Evolutionary conservation across 2,888 invertebrate genomes (phyloP).

Genomic region (Diploptera punctata): DNA sequence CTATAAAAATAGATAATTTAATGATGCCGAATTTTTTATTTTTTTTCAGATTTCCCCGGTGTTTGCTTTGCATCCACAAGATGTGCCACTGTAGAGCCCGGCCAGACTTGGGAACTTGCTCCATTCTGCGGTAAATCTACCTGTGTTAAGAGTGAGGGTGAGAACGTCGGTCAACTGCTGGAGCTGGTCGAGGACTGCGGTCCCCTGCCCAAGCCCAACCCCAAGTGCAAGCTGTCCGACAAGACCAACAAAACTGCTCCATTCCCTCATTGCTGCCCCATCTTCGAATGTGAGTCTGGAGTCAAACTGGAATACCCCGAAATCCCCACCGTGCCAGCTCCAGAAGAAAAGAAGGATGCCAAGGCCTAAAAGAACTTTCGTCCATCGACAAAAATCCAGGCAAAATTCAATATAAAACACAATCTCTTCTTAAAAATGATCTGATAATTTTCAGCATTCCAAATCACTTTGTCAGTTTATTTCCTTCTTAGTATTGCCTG

Average conservation of each 20-base stretch:
- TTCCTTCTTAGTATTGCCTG: too few species aligned
- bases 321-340: conserved; percentile 64
- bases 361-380: neutral
- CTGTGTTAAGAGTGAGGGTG: conserved; percentile 77
- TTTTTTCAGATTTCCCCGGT: conserved; percentile 80
- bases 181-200: conserved; percentile 91
- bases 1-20: too few species aligned
- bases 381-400: neutral
- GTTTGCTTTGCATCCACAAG: conserved; percentile 91
- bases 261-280: conserved; percentile 87
- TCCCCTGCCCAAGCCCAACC: conserved; percentile 84
- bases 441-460: too few species aligned
- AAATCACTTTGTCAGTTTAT: too few species aligned
- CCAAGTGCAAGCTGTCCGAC: conserved; percentile 84
- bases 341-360: conserved; percentile 47
- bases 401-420: neutral
- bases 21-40: too few species aligned
- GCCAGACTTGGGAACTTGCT: conserved; percentile 82
- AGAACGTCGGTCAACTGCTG: conserved; percentile 74
- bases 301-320: conserved; percentile 87
- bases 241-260: conserved; percentile 89
- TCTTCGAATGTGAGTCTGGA: conserved; percentile 85
- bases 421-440: too few species aligned
- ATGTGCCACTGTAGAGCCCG: conserved; percentile 87
- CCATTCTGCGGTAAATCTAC: conserved; percentile 93